Evolutionary conservation across 30 jellyfish, hydroid and myxozoan genomes (phyloP).

Genomic region (Catostylus mosaicus): DNA sequence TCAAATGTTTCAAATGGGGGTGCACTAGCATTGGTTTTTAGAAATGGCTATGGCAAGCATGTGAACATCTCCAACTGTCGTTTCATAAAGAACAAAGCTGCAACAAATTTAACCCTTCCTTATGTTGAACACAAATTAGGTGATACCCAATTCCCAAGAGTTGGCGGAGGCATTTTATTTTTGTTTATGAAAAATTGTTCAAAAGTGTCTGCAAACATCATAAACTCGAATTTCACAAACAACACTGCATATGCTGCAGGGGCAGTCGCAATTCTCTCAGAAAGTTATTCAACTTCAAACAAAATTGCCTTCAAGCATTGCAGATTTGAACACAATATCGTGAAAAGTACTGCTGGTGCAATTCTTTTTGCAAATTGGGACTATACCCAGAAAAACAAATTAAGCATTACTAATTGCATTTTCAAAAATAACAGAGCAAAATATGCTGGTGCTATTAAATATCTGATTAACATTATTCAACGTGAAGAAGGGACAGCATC

Average conservation of each 20-base stretch:
- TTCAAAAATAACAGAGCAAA: conserved; percentile 54
- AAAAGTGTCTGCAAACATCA: conserved; percentile 12
- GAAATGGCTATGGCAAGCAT: not conserved
- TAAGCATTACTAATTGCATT: conserved; percentile 18
- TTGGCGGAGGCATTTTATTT: conserved; percentile 83
- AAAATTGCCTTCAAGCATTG: conserved; percentile 16
- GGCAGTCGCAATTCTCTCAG: conserved; percentile 70
- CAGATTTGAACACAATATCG: conserved; percentile 46
- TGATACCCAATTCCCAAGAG: conserved; percentile 54
- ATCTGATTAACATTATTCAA: conserved; percentile 20
- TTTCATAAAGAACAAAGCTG: conserved; percentile 57
- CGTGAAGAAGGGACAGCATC: not conserved
- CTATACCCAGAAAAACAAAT: conserved; percentile 13
- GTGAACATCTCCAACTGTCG: conserved; percentile 18
- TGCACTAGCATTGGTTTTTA: conserved; percentile 68
- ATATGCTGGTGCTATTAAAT: conserved; percentile 81
- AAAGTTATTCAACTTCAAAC: conserved; percentile 41
- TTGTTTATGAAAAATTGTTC: conserved; percentile 43
- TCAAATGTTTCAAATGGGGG: conserved; percentile 80
- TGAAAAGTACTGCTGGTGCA: conserved; percentile 74
- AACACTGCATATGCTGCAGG: conserved; percentile 86
- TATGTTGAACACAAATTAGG: conserved; percentile 13
- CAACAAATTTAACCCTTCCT: conserved; percentile 9
- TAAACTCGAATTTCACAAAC: conserved; percentile 18
- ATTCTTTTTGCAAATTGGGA: conserved; percentile 63